A percentile compares a stretch with the other conserved stretches of the same genome.
Conservation (phyloP, 2,113 vertebrate species). For the Eolophus roseicapilla region DNA sequence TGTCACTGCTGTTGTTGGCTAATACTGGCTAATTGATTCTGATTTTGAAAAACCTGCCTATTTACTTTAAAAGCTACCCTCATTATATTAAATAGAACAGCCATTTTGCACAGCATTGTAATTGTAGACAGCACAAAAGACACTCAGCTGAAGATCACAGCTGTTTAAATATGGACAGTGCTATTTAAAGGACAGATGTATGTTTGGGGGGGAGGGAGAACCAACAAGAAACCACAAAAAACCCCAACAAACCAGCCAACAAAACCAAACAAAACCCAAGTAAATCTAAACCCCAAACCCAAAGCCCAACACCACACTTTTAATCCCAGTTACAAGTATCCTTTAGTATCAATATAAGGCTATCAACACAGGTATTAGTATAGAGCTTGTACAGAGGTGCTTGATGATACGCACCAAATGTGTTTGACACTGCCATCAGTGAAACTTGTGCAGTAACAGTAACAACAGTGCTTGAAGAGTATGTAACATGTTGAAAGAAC, state of each 20-base stretch:
- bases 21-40: conserved; percentile 54
- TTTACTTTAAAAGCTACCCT: conserved; percentile 29
- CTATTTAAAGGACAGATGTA: conserved; percentile 11
- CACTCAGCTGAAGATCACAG: not conserved
- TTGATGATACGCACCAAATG: not conserved
- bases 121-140: conserved; percentile 25
- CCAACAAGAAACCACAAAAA: not conserved
- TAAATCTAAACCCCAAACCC: not conserved
- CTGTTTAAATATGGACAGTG: conserved; percentile 49
- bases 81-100: conserved; percentile 17
- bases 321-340: not conserved
- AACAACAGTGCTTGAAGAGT: not conserved
- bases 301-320: not conserved
- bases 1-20: not conserved
- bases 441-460: not conserved
- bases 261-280: not conserved
- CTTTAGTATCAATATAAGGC: not conserved
- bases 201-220: not conserved
- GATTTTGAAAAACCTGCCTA: conserved; percentile 40
- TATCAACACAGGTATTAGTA: not conserved
- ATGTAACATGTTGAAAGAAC: not conserved
- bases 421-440: not conserved
- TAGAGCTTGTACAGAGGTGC: not conserved
- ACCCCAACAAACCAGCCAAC: not conserved
- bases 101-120: conserved; percentile 4